Percentiles rank a stretch among this genome's conserved stretches.
Evolutionary conservation across 2,888 invertebrate species (phyloP).

Genomic region (Lamellibrachia columna): DNA sequence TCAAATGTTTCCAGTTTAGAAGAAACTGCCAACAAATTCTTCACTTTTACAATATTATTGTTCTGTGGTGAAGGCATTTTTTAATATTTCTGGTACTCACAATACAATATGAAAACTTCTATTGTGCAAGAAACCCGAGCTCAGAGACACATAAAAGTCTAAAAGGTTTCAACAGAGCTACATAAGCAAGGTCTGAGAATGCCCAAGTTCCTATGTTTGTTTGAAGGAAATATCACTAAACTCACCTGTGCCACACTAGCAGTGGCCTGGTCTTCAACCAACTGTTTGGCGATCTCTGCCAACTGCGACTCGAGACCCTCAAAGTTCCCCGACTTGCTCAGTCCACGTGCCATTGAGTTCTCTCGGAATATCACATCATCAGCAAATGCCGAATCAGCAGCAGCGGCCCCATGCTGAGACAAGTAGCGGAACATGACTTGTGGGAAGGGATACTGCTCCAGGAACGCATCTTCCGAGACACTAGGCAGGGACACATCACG

Average conservation of each 20-base stretch:
- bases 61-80: too few species aligned
- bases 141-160: not conserved
- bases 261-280: not conserved
- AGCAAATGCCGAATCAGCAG: slow-evolving; percentile 62
- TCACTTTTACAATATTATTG: too few species aligned
- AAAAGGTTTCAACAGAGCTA: too few species aligned
- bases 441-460: slow-evolving; percentile 58
- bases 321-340: slow-evolving; percentile 23
- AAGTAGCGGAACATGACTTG: slow-evolving; percentile 60
- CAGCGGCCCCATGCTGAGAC: slow-evolving; percentile 54
- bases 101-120: not conserved
- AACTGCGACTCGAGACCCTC: slow-evolving; percentile 24
- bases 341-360: slow-evolving; percentile 42
- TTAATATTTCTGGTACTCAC: not conserved
- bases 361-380: slow-evolving; percentile 61
- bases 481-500: slow-evolving; percentile 57
- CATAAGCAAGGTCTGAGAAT: too few species aligned
- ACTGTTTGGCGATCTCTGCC: not conserved
- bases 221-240: not conserved
- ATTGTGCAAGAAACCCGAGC: not conserved
- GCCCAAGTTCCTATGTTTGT: too few species aligned
- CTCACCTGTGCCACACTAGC: not conserved
- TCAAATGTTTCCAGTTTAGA: too few species aligned
- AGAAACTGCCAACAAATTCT: too few species aligned
- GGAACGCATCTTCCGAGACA: slow-evolving; percentile 54